phyloP scores from a whole-genome alignment of 2,113 vertebrate species.

The Onychorhynchus coronatus region DNA sequence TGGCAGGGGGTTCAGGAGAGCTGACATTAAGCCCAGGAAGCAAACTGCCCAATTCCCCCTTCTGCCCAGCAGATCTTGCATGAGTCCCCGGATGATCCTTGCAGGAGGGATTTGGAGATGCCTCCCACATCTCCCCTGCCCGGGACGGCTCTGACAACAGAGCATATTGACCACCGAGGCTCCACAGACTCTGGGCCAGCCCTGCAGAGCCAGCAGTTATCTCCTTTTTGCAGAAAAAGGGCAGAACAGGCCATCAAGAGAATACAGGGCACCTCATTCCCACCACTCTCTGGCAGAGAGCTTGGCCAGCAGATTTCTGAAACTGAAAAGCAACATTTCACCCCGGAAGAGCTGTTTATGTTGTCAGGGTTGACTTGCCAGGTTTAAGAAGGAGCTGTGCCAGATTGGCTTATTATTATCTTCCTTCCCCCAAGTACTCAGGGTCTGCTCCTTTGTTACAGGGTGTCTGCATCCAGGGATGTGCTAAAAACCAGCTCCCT shows the following conservation, averaged over 20 bases:
- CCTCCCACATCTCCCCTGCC: background rate
- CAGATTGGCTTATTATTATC: background rate
- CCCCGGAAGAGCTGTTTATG: background rate
- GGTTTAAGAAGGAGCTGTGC: background rate
- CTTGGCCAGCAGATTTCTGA: background rate
- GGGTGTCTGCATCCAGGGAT: background rate
- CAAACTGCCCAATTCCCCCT: fast-evolving
- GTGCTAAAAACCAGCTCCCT: background rate
- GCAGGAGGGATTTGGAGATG: background rate
- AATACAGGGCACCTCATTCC: background rate
- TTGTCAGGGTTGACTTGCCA: background rate
- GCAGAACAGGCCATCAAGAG: background rate
- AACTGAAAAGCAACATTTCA: background rate
- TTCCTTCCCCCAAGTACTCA: background rate
- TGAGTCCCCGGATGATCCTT: background rate
- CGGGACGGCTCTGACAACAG: background rate
- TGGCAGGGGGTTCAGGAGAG: background rate
- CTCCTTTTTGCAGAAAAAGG: background rate
- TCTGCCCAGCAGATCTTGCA: background rate
- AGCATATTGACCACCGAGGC: fast-evolving
- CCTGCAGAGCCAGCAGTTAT: background rate
- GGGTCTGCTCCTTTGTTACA: background rate
- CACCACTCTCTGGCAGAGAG: background rate
- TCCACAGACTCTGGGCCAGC: background rate
- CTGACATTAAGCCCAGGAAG: background rate